A percentile compares a stretch with the other conserved stretches of the same genome.
Evolutionary conservation across 2,888 invertebrate species (phyloP).

Genomic region (Heliconius ismenius): DNA sequence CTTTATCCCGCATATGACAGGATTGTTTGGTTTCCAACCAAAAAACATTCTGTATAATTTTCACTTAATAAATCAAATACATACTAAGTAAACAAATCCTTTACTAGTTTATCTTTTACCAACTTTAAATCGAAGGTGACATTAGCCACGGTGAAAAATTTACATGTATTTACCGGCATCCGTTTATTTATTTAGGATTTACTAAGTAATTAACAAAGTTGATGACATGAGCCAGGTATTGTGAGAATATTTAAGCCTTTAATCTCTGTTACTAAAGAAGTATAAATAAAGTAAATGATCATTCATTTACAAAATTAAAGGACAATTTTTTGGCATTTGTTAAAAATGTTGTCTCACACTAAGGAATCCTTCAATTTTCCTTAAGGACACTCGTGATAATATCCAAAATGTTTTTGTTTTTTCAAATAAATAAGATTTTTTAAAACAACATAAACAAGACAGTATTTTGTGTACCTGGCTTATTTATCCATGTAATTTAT

Average conservation of each 20-base stretch:
- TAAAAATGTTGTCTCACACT: no score
- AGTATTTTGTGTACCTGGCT: no score
- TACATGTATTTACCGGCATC: neutral
- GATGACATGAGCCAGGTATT: constrained; percentile 7
- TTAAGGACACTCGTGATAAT: no score
- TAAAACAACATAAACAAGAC: no score
- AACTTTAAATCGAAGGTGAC: neutral
- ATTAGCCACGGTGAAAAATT: neutral
- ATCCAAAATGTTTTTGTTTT: no score
- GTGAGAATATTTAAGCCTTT: neutral
- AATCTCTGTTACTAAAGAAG: neutral
- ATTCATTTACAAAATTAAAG: neutral
- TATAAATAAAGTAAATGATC: neutral
- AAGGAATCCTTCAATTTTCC: no score
- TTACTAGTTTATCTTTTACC: constrained; percentile 1
- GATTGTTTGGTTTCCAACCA: no score
- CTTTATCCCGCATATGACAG: no score
- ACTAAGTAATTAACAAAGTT: neutral
- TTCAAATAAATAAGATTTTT: no score
- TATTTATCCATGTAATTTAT: no score
- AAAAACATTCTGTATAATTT: neutral
- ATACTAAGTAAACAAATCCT: neutral
- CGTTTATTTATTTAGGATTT: constrained; percentile 17
- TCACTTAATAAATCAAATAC: neutral
- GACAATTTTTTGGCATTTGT: no score